Evolutionary conservation across 2,797 vertebrate genomes (phyloP).

Genomic region (Alfaro cultratus): DNA sequence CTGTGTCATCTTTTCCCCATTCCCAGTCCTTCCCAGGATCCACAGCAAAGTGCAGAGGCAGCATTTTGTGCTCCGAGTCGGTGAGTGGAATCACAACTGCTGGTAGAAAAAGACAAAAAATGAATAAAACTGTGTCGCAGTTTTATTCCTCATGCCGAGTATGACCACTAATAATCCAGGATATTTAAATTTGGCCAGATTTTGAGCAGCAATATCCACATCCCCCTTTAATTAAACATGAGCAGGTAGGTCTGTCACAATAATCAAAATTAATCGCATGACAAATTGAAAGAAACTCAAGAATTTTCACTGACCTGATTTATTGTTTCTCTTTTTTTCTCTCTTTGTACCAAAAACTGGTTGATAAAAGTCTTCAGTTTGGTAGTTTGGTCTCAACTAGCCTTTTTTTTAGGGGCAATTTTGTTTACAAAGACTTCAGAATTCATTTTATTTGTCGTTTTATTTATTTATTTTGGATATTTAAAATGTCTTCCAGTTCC

Average conservation of each 20-base stretch:
- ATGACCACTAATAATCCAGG: not conserved
- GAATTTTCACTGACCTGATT: too few species aligned
- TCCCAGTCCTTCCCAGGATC: conserved; percentile 96
- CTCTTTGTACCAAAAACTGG: too few species aligned
- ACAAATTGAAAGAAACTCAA: too few species aligned
- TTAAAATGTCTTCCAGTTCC: too few species aligned
- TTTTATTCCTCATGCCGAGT: not conserved
- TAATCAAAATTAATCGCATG: too few species aligned
- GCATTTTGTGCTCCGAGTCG: conserved; percentile 94
- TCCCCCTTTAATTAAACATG: not conserved
- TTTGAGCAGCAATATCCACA: not conserved
- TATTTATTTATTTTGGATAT: too few species aligned
- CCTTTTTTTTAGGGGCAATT: too few species aligned
- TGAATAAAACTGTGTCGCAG: not conserved
- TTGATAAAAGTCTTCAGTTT: too few species aligned
- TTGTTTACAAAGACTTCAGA: too few species aligned
- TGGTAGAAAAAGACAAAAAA: conserved; percentile 2
- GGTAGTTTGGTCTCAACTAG: too few species aligned
- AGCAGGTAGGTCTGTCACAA: not conserved
- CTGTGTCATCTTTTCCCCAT: conserved; percentile 92
- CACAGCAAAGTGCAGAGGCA: conserved; percentile 95
- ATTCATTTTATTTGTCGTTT: too few species aligned
- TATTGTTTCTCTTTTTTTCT: too few species aligned
- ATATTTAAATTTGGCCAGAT: not conserved
- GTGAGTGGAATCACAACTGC: conserved; percentile 96